Evolutionary conservation across 2,113 vertebrate genomes (phyloP).

Genomic region (Oostethus manadensis): DNA sequence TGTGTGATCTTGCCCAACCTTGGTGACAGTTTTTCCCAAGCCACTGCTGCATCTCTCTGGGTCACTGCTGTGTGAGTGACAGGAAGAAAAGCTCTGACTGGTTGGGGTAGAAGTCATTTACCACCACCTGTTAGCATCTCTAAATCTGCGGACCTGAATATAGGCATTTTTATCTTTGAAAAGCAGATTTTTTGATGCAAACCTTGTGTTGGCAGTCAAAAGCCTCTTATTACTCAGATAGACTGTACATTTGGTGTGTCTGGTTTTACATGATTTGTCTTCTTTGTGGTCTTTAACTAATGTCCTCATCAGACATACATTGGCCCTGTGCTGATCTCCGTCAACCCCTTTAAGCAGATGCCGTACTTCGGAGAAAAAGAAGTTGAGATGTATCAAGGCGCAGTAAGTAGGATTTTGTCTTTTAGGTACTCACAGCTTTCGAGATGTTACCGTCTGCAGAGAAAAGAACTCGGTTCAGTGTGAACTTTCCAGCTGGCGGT

Average conservation of each 20-base stretch:
- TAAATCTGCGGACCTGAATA: too few relatives aligned
- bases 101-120: too few relatives aligned
- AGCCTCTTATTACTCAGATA: neutral
- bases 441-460: constrained; percentile 12
- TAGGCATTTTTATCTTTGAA: too few relatives aligned
- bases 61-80: neutral
- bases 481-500: constrained; percentile 43
- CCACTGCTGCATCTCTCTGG: neutral
- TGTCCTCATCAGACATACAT: constrained; percentile 85
- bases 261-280: neutral
- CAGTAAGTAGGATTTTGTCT: constrained; percentile 78
- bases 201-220: too few relatives aligned
- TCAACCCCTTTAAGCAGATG: constrained; percentile 99
- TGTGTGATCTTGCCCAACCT: too few relatives aligned
- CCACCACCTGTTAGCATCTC: too few relatives aligned
- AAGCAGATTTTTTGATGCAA: too few relatives aligned
- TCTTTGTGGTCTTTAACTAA: constrained; percentile 73
- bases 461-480: constrained; percentile 32
- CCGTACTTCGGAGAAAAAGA: constrained; percentile 98
- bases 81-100: too few relatives aligned
- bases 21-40: neutral
- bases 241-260: neutral
- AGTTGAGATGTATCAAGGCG: constrained; percentile 97
- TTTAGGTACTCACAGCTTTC: neutral
- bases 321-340: constrained; percentile 92